Evolutionary conservation across 2,888 invertebrate species (phyloP), one percentile per base, ranked within the genome.

Genomic region (Eupsilia transversa): DNA sequence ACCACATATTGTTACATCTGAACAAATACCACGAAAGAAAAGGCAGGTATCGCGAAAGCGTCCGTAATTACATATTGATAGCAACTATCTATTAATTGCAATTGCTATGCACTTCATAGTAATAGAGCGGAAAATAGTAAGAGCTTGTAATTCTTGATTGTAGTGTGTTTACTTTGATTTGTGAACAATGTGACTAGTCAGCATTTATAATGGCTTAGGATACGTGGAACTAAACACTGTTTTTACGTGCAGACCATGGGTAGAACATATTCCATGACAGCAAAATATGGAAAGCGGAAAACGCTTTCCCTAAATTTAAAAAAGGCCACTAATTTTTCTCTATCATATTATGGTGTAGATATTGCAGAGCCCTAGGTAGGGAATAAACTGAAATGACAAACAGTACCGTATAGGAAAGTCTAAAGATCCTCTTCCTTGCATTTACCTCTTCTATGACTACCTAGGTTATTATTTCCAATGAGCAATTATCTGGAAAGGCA

Each of bases 71-170:
- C 76, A 74, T 74, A 73, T 78, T 71, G 70, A 85, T 72, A 60
- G 69, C 63, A 72, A 68, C 74, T 70, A 23, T 67, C 54, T 49
- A 56, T 72, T 79, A 74, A 81, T 76, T 77, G 75, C 59, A 74
- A 81, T 76, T 77, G 75, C 59, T 57, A 70, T 80, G 68, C 68
- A 67, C 64, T 72, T 66, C 67, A 72, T 76, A 69, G 71, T 64
- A 70, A 65, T 77, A 73, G 77, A 85, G 75, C 85, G 65, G 71
- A 80, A 85, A 86, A 59, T 77, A 33, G 72, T 79, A 68, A 70
- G 72, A 83, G 61, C 66, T 61, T 41, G 33, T 80, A 61, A 72
- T 83, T 66, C 43, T 43, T 54, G 61, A 54, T 60, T 68, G 60
- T 46, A 14, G 7, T 41, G 54, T 67, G 57, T 60, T 65, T 33